These are phyloP conservation scores for Nibea albiflora DNA, from an alignment of 2,113 vertebrate genomes.

Conservation along the genomic window DNA sequence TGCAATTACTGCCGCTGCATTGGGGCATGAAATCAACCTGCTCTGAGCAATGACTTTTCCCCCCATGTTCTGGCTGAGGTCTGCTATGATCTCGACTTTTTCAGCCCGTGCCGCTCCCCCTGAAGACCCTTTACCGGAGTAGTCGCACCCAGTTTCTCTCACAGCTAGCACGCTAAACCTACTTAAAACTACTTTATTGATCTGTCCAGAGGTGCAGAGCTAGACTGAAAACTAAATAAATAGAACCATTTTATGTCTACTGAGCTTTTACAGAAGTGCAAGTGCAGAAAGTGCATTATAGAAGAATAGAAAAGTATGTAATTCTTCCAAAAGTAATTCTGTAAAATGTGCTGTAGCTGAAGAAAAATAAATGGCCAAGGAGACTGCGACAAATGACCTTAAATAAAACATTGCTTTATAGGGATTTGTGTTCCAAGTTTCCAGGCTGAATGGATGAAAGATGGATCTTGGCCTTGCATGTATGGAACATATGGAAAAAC, in stretches of 20 bases:
- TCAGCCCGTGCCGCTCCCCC: slow-evolving; percentile 52
- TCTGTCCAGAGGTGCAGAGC: slow-evolving; percentile 80
- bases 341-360: slow-evolving; percentile 70
- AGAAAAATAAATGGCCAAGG: slow-evolving; percentile 71
- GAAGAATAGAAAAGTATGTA: slow-evolving; percentile 70
- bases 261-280: slow-evolving; percentile 78
- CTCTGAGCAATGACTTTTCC: slow-evolving; percentile 85
- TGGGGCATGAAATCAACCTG: slow-evolving; percentile 97
- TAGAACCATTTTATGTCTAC: slow-evolving; percentile 73
- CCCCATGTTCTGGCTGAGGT: slow-evolving; percentile 91
- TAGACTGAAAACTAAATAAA: slow-evolving; percentile 80
- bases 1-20: slow-evolving; percentile 95
- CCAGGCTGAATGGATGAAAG: slow-evolving; percentile 73
- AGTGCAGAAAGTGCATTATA: slow-evolving; percentile 72
- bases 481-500: slow-evolving; percentile 82
- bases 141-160: slow-evolving; percentile 81
- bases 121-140: slow-evolving; percentile 79
- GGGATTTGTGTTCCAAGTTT: slow-evolving; percentile 75
- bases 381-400: slow-evolving; percentile 75
- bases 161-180: slow-evolving; percentile 67
- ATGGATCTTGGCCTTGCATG: slow-evolving; percentile 78
- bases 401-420: slow-evolving; percentile 76
- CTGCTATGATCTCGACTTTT: slow-evolving; percentile 78
- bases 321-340: slow-evolving; percentile 66
- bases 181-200: slow-evolving; percentile 82